Percentiles rank a stretch among this genome's conserved stretches.
Evolutionary conservation across 2,888 invertebrate genomes (phyloP).

Genomic region (Hydraecia micacea): DNA sequence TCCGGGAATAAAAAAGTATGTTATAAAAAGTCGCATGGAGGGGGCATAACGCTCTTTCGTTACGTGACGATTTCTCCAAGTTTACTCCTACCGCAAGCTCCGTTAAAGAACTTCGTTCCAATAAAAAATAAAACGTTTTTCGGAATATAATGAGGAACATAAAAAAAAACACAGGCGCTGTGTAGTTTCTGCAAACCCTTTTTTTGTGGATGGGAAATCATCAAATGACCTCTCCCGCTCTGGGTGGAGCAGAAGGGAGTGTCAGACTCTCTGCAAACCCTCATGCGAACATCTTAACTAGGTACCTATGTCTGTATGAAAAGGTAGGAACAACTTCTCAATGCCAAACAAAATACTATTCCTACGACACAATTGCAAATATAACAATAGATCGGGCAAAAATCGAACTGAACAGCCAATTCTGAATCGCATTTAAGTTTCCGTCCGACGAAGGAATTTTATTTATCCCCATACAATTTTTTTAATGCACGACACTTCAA

Average conservation of each 20-base stretch:
- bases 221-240: too few relatives aligned
- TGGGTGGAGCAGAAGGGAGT: too few relatives aligned
- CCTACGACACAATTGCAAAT: conserved; percentile 28
- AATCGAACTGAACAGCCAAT: conserved; percentile 61
- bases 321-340: conserved; percentile 15
- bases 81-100: too few relatives aligned
- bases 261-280: background rate
- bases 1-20: too few relatives aligned
- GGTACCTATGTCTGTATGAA: background rate
- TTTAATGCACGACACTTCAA: conserved; percentile 15
- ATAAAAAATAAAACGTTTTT: too few relatives aligned
- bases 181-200: background rate
- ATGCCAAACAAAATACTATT: conserved; percentile 30
- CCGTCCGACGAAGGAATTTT: conserved; percentile 52
- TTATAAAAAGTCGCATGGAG: too few relatives aligned
- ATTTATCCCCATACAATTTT: conserved; percentile 51
- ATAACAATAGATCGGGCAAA: conserved; percentile 43
- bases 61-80: too few relatives aligned
- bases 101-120: too few relatives aligned
- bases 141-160: too few relatives aligned
- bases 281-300: background rate
- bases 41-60: too few relatives aligned
- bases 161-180: background rate
- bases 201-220: too few relatives aligned
- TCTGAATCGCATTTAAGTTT: conserved; percentile 65